Base-by-base conservation (phyloP, 2,797 vertebrate genomes). In the Cossypha heuglini region DNA sequence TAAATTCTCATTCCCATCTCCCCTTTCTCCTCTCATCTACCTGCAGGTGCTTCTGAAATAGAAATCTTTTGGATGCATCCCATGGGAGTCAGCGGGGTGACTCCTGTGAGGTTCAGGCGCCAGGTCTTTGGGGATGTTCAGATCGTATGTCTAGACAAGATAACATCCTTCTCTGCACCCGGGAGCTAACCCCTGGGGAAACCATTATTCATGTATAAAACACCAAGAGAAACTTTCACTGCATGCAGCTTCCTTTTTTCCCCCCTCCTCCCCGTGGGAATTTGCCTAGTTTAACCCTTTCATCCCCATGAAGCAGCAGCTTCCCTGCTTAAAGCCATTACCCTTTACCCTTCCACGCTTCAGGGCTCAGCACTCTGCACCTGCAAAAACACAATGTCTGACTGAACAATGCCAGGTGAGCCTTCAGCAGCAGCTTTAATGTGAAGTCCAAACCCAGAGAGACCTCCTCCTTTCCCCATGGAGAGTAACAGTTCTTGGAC, bases 121-220 rank as follows among this genome's bases (percentile, higher is more conserved):
- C 96, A 95, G 85, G 43, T 91, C 94, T 94, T 94, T 54, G 57
- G 96, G 95, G 94, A 94, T 96, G 95, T 94, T 94, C 93, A 94
- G 91, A 88, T 96, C 9, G 0, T 94, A 72, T 33, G 96, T 97
- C 95, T 96, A 97, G 96, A 97, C 96, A 14, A 97, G 96, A 97
- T 96, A 97, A 96, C 87, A 96, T 88, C 94, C 96, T 61, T 90
- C 86, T 90, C 82, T 87, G 67, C 90, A 78, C 91, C 95, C 91
- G 68, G 94, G 38, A 95, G 95, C 91, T 95, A 95, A 80, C 78
- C 96, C 94, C 90, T 59, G 91, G 85, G 96, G 91, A 86, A 83
- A n/a, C 28, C 26, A 95, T 97, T 97, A 97, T 96, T 94, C 95
- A 96, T 86, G 66, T 83, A 93, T 94, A 86, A 94, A 91, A 94